phyloP scores from a whole-genome alignment of 2,888 invertebrate genomes.

The Teleiodes luculella region DNA sequence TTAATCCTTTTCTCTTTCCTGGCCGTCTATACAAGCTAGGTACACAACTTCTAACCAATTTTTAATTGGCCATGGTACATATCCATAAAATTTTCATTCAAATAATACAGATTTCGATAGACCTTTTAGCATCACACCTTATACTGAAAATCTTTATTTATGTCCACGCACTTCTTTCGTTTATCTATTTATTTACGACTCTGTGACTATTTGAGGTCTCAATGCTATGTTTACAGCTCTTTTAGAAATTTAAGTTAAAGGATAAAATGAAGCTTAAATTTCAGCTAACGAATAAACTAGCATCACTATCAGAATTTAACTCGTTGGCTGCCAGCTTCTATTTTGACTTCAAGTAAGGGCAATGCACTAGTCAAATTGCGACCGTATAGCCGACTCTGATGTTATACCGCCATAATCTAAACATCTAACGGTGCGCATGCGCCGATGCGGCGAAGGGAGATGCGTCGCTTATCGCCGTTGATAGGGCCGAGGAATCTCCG shows the following conservation, averaged over 20 bases:
- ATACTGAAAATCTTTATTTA: too few relatives aligned
- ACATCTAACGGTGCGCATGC: conserved; percentile 25
- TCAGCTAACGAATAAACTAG: too few relatives aligned
- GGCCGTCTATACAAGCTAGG: not conserved
- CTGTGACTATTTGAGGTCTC: too few relatives aligned
- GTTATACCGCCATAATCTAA: conserved; percentile 18
- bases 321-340: conserved; percentile 12
- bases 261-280: too few relatives aligned
- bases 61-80: too few relatives aligned
- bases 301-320: too few relatives aligned
- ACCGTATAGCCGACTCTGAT: conserved; percentile 1
- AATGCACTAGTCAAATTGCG: conserved; percentile 15
- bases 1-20: conserved; percentile 25
- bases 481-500: conserved; percentile 35
- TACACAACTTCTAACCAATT: too few relatives aligned
- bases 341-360: conserved; percentile 15
- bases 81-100: conserved; percentile 4
- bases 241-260: too few relatives aligned
- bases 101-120: conserved; percentile 10
- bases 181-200: too few relatives aligned
- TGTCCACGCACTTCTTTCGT: too few relatives aligned
- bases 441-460: conserved; percentile 16
- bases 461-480: conserved; percentile 31
- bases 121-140: too few relatives aligned
- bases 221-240: too few relatives aligned